phyloP scores from a whole-genome alignment of 2,113 vertebrate species.

The Onychostruthus taczanowskii region DNA sequence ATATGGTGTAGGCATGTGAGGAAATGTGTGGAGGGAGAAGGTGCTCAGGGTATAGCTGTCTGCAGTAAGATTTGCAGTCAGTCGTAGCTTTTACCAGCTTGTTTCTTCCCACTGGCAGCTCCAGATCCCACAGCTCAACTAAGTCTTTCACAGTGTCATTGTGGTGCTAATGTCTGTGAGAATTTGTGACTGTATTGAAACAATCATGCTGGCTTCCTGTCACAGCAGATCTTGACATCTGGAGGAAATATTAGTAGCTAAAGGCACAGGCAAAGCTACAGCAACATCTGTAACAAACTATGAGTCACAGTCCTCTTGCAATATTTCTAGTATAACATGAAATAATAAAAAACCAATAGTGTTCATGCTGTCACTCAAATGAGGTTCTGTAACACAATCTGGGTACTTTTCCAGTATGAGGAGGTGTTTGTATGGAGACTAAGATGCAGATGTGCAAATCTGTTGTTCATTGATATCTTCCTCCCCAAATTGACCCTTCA shows the following conservation, averaged over 20 bases:
- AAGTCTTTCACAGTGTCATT: neutral
- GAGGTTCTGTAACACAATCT: neutral
- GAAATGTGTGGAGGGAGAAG: neutral
- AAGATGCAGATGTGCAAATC: neutral
- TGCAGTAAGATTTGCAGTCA: neutral
- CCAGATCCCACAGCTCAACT: neutral
- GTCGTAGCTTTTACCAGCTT: neutral
- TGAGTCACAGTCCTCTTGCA: neutral
- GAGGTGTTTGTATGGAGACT: neutral
- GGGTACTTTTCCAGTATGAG: neutral
- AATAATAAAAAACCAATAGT: neutral
- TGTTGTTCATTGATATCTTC: neutral
- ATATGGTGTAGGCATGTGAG: neutral
- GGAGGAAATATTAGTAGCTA: neutral
- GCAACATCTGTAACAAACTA: neutral
- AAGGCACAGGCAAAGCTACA: neutral
- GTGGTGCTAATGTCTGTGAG: neutral
- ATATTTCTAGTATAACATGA: neutral
- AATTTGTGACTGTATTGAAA: neutral
- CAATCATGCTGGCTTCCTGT: neutral
- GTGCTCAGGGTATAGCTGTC: neutral
- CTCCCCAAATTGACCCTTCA: neutral
- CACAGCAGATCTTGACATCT: neutral
- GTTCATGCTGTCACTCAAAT: neutral
- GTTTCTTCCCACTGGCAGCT: neutral